Base-by-base conservation (phyloP, 2,113 vertebrate species). In the Salvelinus alpinus region DNA sequence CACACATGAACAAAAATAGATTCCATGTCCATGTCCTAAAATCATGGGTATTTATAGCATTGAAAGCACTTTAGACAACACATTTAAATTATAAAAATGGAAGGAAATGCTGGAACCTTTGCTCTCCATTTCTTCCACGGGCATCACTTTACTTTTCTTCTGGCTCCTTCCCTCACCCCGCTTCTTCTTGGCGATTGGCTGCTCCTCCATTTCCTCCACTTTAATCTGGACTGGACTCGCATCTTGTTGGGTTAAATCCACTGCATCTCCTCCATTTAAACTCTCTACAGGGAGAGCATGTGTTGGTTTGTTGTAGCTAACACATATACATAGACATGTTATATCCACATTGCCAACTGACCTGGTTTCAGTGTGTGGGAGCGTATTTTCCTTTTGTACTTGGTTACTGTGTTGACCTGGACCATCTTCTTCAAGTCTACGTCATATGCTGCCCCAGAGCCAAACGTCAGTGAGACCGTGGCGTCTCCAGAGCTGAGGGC, bases 401-500 rank as follows among this genome's bases (percentile, higher is more conserved):
- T 92, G 0, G 92, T 93, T 9, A 82, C 80, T 5, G 79, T 80
- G 82, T 95, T 95, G 22, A 82, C 90, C 84, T 95, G 95, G 11
- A 90, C 75, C 95, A 95, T 93, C 79, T 88, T 92, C 80, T 85
- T 88, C 27, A 94, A 86, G 80, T 95, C 92, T 4, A 95, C 80
- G 0, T 82, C 73, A 0, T 95, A 95, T 18, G 59, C 18, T 0
- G 68, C 69, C 8, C 91, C 88, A 0, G 84, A 57, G 34, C 80
- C 87, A 2, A 91, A 59, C 0, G 66, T 62, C 62, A 94, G 71
- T 20, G 86, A 72, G 48, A 92, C 74, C 0, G 84, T 73, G 1
- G 82, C 80, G 29, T 80, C 18, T 1, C 92, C 87, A 0, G 73
- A 76, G 0, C 84, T 82, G 11, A 88, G 25, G 0, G 91, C 92